Percentiles rank a stretch among this genome's conserved stretches.
Conservation (phyloP, 1,140 invertebrate genomes). For the Varroa destructor region DNA sequence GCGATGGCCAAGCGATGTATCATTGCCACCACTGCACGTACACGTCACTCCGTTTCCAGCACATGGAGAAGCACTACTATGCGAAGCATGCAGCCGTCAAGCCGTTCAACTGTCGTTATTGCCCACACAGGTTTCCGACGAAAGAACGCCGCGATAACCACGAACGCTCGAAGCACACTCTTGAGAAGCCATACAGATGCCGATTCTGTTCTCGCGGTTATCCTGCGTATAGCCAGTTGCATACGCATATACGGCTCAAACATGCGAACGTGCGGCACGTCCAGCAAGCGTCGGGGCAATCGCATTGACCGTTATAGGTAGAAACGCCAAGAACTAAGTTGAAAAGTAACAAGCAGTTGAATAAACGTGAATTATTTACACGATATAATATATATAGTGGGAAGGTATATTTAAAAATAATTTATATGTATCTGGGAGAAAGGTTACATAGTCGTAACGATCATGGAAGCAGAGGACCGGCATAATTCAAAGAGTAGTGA, state of each 20-base stretch:
- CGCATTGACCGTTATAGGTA: too few species aligned
- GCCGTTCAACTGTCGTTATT: constrained; percentile 10
- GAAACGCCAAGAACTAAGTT: too few species aligned
- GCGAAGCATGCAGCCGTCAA: constrained; percentile 8
- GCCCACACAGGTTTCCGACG: background rate
- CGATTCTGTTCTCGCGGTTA: constrained; percentile 72
- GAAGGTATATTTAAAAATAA: too few species aligned
- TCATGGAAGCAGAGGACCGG: too few species aligned
- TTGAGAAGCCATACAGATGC: constrained; percentile 6
- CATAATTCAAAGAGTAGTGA: too few species aligned
- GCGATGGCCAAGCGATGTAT: background rate
- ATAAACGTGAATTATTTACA: too few species aligned
- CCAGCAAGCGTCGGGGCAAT: too few species aligned
- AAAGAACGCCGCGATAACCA: background rate
- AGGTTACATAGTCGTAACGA: too few species aligned
- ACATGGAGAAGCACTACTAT: constrained; percentile 13
- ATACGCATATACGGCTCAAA: constrained; percentile 55
- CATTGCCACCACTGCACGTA: constrained; percentile 11
- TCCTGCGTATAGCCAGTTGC: constrained; percentile 42
- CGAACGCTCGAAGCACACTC: background rate
- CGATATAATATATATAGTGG: too few species aligned
- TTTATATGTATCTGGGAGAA: too few species aligned
- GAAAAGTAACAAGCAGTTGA: too few species aligned
- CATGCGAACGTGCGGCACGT: too few species aligned
- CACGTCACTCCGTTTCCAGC: background rate